These are phyloP conservation scores for Nestor notabilis DNA, from an alignment of 2,113 vertebrate species.

Conservation along the genomic window DNA sequence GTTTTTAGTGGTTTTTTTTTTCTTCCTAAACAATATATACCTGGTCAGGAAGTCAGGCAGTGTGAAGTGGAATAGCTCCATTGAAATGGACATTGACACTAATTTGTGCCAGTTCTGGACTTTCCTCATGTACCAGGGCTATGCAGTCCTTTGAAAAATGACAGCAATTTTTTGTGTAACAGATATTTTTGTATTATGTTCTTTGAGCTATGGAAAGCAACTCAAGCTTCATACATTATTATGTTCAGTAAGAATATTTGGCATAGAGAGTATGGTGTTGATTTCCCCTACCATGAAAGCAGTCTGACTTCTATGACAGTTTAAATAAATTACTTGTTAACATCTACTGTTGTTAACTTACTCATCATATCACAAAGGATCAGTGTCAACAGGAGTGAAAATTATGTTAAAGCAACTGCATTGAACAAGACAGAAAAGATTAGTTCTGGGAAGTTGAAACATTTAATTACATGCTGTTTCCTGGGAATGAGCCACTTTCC, in stretches of 20 bases:
- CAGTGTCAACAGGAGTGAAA: constrained; percentile 59
- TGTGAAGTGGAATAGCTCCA: not conserved
- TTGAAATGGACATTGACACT: not conserved
- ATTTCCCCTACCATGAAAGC: not conserved
- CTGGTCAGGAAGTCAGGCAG: not conserved
- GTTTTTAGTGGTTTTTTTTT: not conserved
- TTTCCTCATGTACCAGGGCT: not conserved
- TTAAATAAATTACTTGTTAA: constrained; percentile 70
- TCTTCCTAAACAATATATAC: not conserved
- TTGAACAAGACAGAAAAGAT: constrained; percentile 66
- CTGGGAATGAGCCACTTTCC: not conserved
- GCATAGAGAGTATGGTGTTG: not conserved
- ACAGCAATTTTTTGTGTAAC: not conserved
- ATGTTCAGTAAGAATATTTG: constrained; percentile 14
- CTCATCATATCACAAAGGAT: constrained; percentile 58
- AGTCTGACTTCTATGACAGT: not conserved
- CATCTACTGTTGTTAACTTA: constrained; percentile 62
- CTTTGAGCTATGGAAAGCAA: not conserved
- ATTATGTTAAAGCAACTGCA: constrained; percentile 50
- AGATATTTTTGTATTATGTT: not conserved
- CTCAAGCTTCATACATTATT: not conserved
- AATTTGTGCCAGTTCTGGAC: not conserved
- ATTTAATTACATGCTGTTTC: not conserved
- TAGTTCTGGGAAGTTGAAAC: constrained; percentile 25
- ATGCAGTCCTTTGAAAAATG: not conserved